Evolutionary conservation across 2,797 vertebrate species (phyloP), one percentile per base, ranked within the genome.

Genomic region (Spheniscus humboldti): DNA sequence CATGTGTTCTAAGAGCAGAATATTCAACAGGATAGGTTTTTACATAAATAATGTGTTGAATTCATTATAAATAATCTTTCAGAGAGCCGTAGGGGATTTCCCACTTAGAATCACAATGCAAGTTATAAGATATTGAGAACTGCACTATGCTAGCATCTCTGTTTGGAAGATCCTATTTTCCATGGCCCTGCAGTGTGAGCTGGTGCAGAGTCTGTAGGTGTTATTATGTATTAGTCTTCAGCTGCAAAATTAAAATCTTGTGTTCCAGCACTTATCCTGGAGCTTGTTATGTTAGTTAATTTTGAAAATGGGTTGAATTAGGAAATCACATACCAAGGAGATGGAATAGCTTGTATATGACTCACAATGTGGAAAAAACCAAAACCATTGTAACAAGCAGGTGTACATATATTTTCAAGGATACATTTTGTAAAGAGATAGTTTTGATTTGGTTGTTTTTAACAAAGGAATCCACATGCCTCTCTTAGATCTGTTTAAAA

Each of bases 21-120:
- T 96, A 96, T 97, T 97, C 71, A 95, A 89, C 81, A 92, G 77
- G 86, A 90, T 74, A 93, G 76, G 91, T 94, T 97, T 97, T 96
- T 96, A 86, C 96, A 97, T 96, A 97, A 97, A 95, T 94, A 96
- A 98, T 84, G 50, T 81, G 67, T 77, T 94, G 85, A 96, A 97
- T 77, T 92, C 92, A 96, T 97, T 92, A 90, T 47, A 90, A 63
- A 62, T 77, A 67, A 60, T 72, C 73, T 78, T 93, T 85, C 84
- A 74, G 69, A 91, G 78, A 84, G 41, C 88, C 88, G 11, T 27
- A 35, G 48, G 93, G 92, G 93, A 97, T 91, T 95, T 97, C 56
- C 20, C 52, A 60, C 92, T 96, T 92, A 92, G 95, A 98, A 95
- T 96, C 64, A 93, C 89, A 97, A 69, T 86, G 59, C 67, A 67